Evolutionary conservation across 2,797 vertebrate genomes (phyloP).

Genomic region (Takifugu rubripes): DNA sequence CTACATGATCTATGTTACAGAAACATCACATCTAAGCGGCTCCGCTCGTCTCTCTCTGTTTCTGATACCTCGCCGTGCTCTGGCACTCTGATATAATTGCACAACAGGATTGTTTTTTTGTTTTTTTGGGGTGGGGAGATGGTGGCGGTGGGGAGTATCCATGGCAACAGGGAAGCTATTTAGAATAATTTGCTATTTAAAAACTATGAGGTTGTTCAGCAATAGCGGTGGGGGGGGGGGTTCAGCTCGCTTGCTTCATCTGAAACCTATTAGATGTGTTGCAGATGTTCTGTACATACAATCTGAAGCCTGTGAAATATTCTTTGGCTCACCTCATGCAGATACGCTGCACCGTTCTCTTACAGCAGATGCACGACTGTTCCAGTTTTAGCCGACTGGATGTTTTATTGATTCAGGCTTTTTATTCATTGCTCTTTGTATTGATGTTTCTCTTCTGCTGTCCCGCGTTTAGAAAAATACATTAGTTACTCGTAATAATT

Average conservation of each 20-base stretch:
- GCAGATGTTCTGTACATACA: constrained; percentile 50
- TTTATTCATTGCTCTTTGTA: constrained; percentile 60
- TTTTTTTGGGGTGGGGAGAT: not conserved
- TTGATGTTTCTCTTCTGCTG: constrained; percentile 51
- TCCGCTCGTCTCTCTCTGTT: constrained; percentile 54
- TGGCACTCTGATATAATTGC: constrained; percentile 72
- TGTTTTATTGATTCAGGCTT: constrained; percentile 71
- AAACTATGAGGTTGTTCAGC: constrained; percentile 65
- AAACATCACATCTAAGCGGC: constrained; percentile 67
- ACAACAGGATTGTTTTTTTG: constrained; percentile 60
- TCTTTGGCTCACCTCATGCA: constrained; percentile 52
- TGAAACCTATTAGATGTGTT: constrained; percentile 55
- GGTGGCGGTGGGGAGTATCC: constrained; percentile 48
- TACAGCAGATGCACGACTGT: constrained; percentile 54
- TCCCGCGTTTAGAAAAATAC: constrained; percentile 51
- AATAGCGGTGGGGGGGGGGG: constrained; percentile 40
- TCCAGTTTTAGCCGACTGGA: constrained; percentile 66
- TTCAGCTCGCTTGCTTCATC: constrained; percentile 62
- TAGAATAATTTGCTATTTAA: constrained; percentile 74
- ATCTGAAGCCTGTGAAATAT: constrained; percentile 48
- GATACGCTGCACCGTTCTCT: constrained; percentile 44
- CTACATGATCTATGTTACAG: constrained; percentile 70
- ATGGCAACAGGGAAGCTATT: constrained; percentile 75
- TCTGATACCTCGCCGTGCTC: constrained; percentile 64
- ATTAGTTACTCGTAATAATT: constrained; percentile 43